Percentiles rank a stretch among this genome's conserved stretches.
Evolutionary conservation across 2,888 invertebrate species (phyloP).

Genomic region (Digitonthophagus gazella): DNA sequence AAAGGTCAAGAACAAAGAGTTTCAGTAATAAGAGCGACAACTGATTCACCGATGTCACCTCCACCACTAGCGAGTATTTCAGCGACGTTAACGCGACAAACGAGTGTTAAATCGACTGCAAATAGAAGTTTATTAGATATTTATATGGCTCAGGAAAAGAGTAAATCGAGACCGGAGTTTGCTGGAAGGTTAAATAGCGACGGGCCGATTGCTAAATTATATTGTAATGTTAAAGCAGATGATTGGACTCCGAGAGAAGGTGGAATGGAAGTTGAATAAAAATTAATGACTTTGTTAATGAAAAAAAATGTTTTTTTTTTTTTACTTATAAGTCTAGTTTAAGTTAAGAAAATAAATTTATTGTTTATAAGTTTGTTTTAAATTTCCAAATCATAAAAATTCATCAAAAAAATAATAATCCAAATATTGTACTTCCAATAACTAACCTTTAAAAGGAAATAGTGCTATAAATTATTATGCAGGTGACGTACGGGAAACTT

Average conservation of each 20-base stretch:
- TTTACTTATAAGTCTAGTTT: too few species aligned
- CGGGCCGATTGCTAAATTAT: slow-evolving; percentile 67
- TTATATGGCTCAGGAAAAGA: slow-evolving; percentile 62
- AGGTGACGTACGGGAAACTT: too few species aligned
- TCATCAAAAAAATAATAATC: too few species aligned
- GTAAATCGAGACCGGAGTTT: slow-evolving; percentile 56
- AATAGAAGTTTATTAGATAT: slow-evolving; percentile 62
- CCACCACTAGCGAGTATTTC: slow-evolving; percentile 56
- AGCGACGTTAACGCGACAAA: slow-evolving; percentile 37
- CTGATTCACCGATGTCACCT: slow-evolving; percentile 84
- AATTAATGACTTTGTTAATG: too few species aligned
- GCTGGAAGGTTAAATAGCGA: slow-evolving; percentile 55
- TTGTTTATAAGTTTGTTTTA: too few species aligned
- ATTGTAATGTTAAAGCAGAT: slow-evolving; percentile 65
- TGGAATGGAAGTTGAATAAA: slow-evolving; percentile 23
- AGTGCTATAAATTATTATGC: too few species aligned
- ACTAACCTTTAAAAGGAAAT: too few species aligned
- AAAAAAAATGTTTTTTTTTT: too few species aligned
- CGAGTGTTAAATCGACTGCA: slow-evolving; percentile 39
- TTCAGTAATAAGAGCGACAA: slow-evolving; percentile 70
- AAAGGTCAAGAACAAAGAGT: slow-evolving; percentile 41
- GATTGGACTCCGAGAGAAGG: slow-evolving; percentile 52
- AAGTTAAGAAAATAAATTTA: too few species aligned
- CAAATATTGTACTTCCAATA: too few species aligned
- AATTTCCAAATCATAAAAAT: too few species aligned